Evolutionary conservation across 2,113 vertebrate genomes (phyloP).

Genomic region (Seriola dumerili): DNA sequence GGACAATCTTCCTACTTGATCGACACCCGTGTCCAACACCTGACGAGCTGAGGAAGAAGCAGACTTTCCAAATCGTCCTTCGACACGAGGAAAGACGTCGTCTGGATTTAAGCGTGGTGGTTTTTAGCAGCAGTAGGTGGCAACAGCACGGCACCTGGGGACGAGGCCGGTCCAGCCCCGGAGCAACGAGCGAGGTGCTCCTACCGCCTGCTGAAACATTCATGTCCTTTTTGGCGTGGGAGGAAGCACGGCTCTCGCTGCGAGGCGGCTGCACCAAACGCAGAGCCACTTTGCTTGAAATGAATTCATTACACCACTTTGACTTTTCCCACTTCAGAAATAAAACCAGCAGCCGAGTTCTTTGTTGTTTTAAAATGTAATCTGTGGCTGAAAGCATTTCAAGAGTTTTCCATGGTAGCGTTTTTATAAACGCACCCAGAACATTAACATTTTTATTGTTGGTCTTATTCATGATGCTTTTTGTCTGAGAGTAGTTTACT

Average conservation of each 20-base stretch:
- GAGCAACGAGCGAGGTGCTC: background rate
- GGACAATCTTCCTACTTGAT: background rate
- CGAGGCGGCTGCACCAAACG: background rate
- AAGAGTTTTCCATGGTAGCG: background rate
- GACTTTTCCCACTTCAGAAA: background rate
- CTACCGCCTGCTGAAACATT: constrained; percentile 45
- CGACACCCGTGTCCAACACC: background rate
- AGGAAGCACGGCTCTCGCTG: constrained; percentile 16
- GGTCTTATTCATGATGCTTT: constrained; percentile 1
- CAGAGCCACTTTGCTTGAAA: constrained; percentile 7
- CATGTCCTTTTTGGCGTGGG: constrained; percentile 6
- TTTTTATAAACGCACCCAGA: constrained; percentile 3
- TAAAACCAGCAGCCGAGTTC: background rate
- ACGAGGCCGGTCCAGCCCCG: background rate
- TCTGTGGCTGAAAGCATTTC: constrained; percentile 8
- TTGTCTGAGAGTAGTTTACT: background rate
- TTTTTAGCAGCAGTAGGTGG: background rate
- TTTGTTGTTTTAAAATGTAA: constrained; percentile 24
- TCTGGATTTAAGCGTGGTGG: too few species aligned
- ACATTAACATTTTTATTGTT: background rate
- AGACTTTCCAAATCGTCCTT: background rate
- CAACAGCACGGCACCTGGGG: background rate
- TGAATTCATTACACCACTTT: constrained; percentile 16
- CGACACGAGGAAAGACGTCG: background rate
- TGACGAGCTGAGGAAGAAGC: background rate